These are phyloP conservation scores for Calliopsis andreniformis DNA, from an alignment of 1,140 invertebrate species.

Conservation along the genomic window DNA sequence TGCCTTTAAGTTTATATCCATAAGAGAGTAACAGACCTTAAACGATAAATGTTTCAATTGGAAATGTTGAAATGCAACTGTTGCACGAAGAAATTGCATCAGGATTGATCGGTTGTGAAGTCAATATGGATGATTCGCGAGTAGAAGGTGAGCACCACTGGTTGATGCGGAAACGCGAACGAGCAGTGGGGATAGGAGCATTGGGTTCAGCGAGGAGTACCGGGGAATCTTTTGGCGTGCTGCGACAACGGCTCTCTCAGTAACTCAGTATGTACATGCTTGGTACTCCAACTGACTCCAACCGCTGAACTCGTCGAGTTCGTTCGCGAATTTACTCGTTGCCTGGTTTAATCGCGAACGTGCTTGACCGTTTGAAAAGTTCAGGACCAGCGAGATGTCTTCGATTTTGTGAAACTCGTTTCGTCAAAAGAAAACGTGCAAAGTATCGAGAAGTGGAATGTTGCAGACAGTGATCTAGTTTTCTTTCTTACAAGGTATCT, in stretches of 20 bases:
- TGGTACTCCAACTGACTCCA: neutral
- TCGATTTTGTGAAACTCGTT: neutral
- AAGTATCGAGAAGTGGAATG: too few relatives aligned
- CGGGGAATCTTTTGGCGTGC: conserved; percentile 32
- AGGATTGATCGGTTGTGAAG: too few relatives aligned
- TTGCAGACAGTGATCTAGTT: too few relatives aligned
- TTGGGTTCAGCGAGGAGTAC: neutral
- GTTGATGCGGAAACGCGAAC: conserved; percentile 44
- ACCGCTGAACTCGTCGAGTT: neutral
- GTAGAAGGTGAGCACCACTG: conserved; percentile 42
- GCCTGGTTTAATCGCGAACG: neutral
- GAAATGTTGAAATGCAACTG: too few relatives aligned
- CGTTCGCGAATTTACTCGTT: neutral
- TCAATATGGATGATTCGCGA: neutral
- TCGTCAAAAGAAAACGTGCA: too few relatives aligned
- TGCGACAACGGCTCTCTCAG: conserved; percentile 36
- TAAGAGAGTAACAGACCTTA: too few relatives aligned
- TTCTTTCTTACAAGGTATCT: too few relatives aligned
- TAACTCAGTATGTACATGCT: too few relatives aligned
- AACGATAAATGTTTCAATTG: too few relatives aligned
- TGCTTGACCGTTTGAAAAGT: neutral
- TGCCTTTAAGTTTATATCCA: too few relatives aligned
- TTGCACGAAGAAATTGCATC: too few relatives aligned
- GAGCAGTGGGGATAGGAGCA: conserved; percentile 41
- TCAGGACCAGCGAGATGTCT: conserved; percentile 1